Evolutionary conservation across 2,797 vertebrate species (phyloP).

Genomic region (Erpetoichthys calabaricus): DNA sequence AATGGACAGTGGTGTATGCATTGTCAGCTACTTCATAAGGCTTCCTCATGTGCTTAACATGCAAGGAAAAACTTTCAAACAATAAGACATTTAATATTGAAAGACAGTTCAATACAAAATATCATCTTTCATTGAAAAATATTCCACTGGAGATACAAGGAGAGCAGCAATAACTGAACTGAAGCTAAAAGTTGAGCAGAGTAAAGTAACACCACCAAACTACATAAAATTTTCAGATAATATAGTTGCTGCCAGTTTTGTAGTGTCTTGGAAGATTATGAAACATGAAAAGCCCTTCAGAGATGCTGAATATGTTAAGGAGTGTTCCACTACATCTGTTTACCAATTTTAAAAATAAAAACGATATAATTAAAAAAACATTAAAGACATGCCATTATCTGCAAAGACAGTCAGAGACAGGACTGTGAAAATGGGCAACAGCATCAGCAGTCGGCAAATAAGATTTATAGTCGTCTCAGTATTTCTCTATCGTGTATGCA

Average conservation of each 20-base stretch:
- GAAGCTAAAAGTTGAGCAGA: slow-evolving; percentile 7
- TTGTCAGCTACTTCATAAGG: slow-evolving; percentile 5
- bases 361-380: slow-evolving; percentile 11
- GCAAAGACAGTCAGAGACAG: slow-evolving; percentile 14
- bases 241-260: slow-evolving; percentile 7
- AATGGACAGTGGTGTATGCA: slow-evolving; percentile 3
- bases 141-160: slow-evolving; percentile 4
- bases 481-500: slow-evolving; percentile 5
- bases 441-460: slow-evolving; percentile 15
- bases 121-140: neutral
- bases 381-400: no score
- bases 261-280: slow-evolving; percentile 7
- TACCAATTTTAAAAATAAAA: slow-evolving; percentile 12
- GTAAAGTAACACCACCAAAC: slow-evolving; percentile 7
- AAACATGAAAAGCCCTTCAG: slow-evolving; percentile 2
- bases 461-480: slow-evolving; percentile 7
- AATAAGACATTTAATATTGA: slow-evolving; percentile 9
- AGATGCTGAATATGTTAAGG: slow-evolving; percentile 9
- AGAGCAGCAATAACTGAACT: slow-evolving; percentile 10
- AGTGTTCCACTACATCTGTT: slow-evolving; percentile 11
- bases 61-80: slow-evolving; percentile 5
- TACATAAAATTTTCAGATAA: slow-evolving; percentile 8
- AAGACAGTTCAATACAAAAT: slow-evolving; percentile 9
- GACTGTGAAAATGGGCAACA: slow-evolving; percentile 15
- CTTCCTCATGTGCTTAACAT: slow-evolving; percentile 8